Percentiles rank a stretch among this genome's conserved stretches.
These are phyloP conservation scores for Phymastichus coffea DNA, from an alignment of 1,140 invertebrate genomes.

Conservation along the genomic window DNA sequence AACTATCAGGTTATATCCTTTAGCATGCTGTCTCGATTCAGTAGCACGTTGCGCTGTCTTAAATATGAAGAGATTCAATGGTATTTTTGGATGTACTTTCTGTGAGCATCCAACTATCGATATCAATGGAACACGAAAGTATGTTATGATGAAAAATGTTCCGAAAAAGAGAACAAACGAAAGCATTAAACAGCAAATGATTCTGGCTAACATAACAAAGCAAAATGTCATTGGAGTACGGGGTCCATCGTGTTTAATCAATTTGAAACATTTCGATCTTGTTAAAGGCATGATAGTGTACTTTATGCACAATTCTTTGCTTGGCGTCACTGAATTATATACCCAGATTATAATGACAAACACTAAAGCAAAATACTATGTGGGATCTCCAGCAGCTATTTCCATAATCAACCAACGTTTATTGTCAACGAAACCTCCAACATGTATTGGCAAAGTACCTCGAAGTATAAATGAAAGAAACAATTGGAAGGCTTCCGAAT, in stretches of 20 bases:
- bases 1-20: neutral
- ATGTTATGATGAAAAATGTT: neutral
- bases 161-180: slow-evolving; percentile 7
- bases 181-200: slow-evolving; percentile 22
- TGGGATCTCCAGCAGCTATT: neutral
- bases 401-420: neutral
- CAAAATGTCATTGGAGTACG: slow-evolving; percentile 23
- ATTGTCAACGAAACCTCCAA: slow-evolving; percentile 13
- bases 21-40: slow-evolving; percentile 1
- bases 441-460: neutral
- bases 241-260: slow-evolving; percentile 28
- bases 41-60: neutral
- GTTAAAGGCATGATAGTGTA: slow-evolving; percentile 29
- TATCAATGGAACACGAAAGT: neutral
- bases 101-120: neutral
- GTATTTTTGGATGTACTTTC: slow-evolving; percentile 13
- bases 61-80: slow-evolving; percentile 19
- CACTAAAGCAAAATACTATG: slow-evolving; percentile 7
- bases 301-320: slow-evolving; percentile 27
- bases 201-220: neutral
- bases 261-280: slow-evolving; percentile 23
- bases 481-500: slow-evolving; percentile 31
- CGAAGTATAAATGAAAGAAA: neutral
- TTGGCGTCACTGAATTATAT: slow-evolving; percentile 20
- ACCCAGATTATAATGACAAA: slow-evolving; percentile 18